Evolutionary conservation across 2,797 vertebrate species (phyloP).

Genomic region (Muscicapa striata): DNA sequence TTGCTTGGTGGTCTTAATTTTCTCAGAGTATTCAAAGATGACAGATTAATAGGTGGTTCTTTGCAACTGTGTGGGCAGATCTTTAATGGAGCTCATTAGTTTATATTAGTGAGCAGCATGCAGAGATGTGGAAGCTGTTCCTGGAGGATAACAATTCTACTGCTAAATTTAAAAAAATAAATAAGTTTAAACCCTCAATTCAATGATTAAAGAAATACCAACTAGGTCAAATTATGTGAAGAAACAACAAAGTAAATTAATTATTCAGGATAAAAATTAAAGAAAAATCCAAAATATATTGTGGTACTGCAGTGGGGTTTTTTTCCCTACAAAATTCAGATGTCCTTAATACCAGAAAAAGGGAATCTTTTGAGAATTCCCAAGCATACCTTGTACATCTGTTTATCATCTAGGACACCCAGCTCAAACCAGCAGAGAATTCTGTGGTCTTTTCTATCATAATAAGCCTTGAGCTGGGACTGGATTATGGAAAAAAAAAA

Average conservation of each 20-base stretch:
- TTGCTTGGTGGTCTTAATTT: constrained; percentile 48
- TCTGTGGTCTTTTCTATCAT: neutral
- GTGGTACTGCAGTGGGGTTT: neutral
- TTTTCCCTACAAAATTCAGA: constrained; percentile 47
- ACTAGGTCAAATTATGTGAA: neutral
- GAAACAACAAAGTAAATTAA: constrained; percentile 23
- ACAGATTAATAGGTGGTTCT: constrained; percentile 66
- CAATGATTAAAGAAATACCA: constrained; percentile 25
- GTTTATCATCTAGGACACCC: constrained; percentile 40
- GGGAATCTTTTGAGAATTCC: neutral
- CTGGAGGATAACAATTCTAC: constrained; percentile 30
- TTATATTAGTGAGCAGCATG: constrained; percentile 61
- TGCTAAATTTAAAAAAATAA: neutral
- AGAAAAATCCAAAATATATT: constrained; percentile 39
- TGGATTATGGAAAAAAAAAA: constrained; percentile 35
- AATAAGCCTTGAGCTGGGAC: constrained; percentile 37
- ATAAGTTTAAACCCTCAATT: neutral
- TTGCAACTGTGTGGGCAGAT: constrained; percentile 58
- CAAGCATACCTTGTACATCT: constrained; percentile 25
- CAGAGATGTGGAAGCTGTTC: constrained; percentile 29
- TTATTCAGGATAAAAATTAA: constrained; percentile 54
- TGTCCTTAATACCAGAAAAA: constrained; percentile 28
- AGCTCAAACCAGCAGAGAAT: constrained; percentile 2
- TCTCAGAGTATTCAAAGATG: constrained; percentile 42
- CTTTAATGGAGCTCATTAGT: constrained; percentile 73